Base-by-base conservation (phyloP, 2,888 invertebrate species). In the Cosmorhoe ocellata region DNA sequence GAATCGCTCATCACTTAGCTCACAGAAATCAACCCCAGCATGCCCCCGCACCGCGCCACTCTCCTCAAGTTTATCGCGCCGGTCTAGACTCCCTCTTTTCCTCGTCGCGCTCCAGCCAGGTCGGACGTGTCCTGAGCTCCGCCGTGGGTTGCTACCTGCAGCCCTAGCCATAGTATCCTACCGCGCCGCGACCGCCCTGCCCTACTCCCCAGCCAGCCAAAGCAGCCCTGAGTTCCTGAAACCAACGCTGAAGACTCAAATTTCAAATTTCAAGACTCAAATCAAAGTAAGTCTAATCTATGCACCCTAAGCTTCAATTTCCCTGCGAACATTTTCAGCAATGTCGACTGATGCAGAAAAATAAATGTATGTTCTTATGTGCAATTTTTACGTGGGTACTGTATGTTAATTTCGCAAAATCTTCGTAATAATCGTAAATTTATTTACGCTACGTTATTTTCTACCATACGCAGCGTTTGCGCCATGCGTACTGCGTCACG, bases 1-100 rank as follows among this genome's bases (percentile, higher is more conserved):
- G 33, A 40, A 34, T 30, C 47, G 47, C 47, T 47, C 27, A 47
- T 47, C 28, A 40, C 47, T 47, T 47, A 40, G 47, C 40, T 40
- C 47, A 30, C 47, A 40, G 39, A 47, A 47, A 40, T 8, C 40
- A 6, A 34, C 34, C 22, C 34, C 28, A 11, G 8, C 3, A 1
- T n/a, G 14, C 4, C 46, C 33, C 31, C 39, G 12, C 22, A 3
- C 28, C 38, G 13, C 22, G 3, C 5, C 18, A 2, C 4, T 7
- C 18, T 14, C 28, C 12, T 5, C 47, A 47, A 40, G 40, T 47
- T 12, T 3, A 18, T 10, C 8, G 18, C 0, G 22, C 30, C 7
- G 13, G 24, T 10, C 40, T 40, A 40, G 47, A 30, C 6, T 27
- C 27, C 27, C 12, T 28, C 40, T 24, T 34, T 47, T 8, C 47